phyloP scores from a whole-genome alignment of 2,888 invertebrate genomes.

The Watsonalla binaria region DNA sequence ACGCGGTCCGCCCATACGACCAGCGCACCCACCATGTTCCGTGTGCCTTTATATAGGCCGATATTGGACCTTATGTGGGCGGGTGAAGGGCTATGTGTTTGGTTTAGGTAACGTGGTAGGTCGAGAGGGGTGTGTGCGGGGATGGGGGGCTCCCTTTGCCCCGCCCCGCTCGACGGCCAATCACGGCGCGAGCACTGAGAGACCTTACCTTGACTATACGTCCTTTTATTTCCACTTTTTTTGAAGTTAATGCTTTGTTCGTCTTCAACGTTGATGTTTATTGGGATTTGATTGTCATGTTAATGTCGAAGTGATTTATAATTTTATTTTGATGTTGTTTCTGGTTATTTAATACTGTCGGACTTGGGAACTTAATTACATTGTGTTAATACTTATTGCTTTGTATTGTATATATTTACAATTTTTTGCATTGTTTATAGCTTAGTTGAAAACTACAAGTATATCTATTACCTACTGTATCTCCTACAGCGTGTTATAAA shows the following conservation, averaged over 20 bases:
- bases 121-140: conserved; percentile 61
- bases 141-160: conserved; percentile 62
- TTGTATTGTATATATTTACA: no score
- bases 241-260: conserved; percentile 12
- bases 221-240: conserved; percentile 45
- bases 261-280: conserved; percentile 21
- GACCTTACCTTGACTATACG: conserved; percentile 73
- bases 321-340: conserved; percentile 2
- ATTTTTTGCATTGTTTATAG: neutral
- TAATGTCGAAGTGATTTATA: conserved; percentile 14
- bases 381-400: neutral
- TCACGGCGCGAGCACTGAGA: conserved; percentile 52
- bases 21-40: conserved; percentile 52
- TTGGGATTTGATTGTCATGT: conserved; percentile 15
- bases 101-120: conserved; percentile 55
- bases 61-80: conserved; percentile 37
- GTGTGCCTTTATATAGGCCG: conserved; percentile 24
- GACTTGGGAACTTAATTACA: neutral
- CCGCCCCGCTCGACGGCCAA: conserved; percentile 65
- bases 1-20: conserved; percentile 73
- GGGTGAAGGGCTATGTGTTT: conserved; percentile 39
- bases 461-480: no score
- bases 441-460: neutral
- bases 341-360: neutral
- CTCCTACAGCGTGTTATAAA: no score